Evolutionary conservation across 2,113 vertebrate species (phyloP).

Genomic region (Ranitomeya variabilis): DNA sequence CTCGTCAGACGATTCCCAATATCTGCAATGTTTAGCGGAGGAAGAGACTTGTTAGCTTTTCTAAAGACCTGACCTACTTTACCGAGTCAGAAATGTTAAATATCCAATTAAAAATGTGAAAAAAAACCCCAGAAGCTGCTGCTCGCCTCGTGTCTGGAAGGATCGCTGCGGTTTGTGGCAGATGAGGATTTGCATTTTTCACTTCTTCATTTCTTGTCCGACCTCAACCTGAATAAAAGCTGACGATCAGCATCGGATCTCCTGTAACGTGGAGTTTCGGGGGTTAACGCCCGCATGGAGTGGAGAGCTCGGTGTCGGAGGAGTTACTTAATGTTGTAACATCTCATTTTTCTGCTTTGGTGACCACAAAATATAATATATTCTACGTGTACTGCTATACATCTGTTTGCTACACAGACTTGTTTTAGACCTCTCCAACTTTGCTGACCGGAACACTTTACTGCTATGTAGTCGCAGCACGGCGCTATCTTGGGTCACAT

Average conservation of each 20-base stretch:
- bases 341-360: no score
- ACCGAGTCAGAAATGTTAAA: background rate
- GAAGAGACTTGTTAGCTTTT: conserved; percentile 2
- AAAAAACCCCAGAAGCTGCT: no score
- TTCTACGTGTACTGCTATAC: no score
- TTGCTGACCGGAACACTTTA: no score
- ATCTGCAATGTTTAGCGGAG: background rate
- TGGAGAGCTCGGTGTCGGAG: no score
- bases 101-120: background rate
- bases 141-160: background rate
- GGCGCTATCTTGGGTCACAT: no score
- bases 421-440: no score
- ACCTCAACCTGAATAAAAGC: background rate
- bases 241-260: background rate
- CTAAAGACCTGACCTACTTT: conserved; percentile 32
- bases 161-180: background rate
- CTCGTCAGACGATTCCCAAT: background rate
- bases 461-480: no score
- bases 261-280: background rate
- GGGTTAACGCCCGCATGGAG: background rate
- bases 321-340: no score
- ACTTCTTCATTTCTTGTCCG: background rate
- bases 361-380: no score
- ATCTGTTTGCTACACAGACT: no score
- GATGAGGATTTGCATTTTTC: conserved; percentile 8